A percentile compares a stretch with the other conserved stretches of the same genome.
Evolutionary conservation across 2,113 vertebrate species (phyloP).

Genomic region (Aplodontia rufa): DNA sequence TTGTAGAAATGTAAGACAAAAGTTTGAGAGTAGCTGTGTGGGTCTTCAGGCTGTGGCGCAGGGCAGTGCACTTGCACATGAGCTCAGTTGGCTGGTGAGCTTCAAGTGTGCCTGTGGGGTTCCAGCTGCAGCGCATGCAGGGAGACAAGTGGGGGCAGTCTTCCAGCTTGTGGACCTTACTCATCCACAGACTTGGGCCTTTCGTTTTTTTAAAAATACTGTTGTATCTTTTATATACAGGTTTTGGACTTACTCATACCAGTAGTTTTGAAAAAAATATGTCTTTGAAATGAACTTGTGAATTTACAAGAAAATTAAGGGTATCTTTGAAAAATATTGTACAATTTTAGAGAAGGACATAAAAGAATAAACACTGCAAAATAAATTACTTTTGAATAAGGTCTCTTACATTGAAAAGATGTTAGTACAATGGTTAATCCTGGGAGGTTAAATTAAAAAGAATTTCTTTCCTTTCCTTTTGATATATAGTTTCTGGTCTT

Average conservation of each 20-base stretch:
- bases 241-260: not conserved
- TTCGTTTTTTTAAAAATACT: not conserved
- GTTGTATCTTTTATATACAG: not conserved
- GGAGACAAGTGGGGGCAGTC: too few species aligned
- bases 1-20: not conserved
- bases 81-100: not conserved
- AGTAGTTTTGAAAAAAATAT: conserved; percentile 19
- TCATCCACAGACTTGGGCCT: not conserved
- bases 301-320: not conserved
- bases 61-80: not conserved
- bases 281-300: conserved; percentile 9
- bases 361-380: not conserved
- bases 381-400: not conserved
- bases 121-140: too few species aligned
- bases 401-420: not conserved
- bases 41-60: too few species aligned
- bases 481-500: too few species aligned
- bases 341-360: not conserved
- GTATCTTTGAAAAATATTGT: not conserved
- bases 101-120: not conserved
- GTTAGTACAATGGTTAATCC: too few species aligned
- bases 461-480: too few species aligned
- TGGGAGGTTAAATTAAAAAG: too few species aligned
- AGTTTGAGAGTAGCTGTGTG: not conserved
- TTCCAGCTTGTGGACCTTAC: not conserved